These are phyloP conservation scores for Papilio xuthus DNA, from an alignment of 1,140 invertebrate species.

Conservation along the genomic window DNA sequence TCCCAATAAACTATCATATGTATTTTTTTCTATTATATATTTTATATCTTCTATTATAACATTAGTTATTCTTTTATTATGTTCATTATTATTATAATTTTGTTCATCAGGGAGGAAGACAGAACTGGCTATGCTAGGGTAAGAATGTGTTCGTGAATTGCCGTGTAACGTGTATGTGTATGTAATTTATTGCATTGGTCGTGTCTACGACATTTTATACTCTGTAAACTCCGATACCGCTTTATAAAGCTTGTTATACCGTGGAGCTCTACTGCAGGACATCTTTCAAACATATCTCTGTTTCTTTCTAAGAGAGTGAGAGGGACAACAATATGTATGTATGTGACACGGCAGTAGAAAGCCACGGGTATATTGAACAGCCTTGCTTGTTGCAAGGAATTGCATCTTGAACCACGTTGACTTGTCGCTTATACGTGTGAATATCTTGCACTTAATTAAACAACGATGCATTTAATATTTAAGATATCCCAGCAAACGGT, in stretches of 20 bases:
- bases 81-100: conserved; percentile 73
- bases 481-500: conserved; percentile 39
- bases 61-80: conserved; percentile 51
- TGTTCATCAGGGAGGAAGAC: conserved; percentile 81
- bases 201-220: conserved; percentile 45
- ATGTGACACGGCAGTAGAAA: neutral
- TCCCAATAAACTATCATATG: neutral
- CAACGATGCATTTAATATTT: conserved; percentile 27
- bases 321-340: neutral
- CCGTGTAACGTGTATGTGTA: conserved; percentile 74
- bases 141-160: conserved; percentile 77
- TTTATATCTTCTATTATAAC: conserved; percentile 49
- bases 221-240: conserved; percentile 47
- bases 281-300: neutral
- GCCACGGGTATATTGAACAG: conserved; percentile 50
- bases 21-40: conserved; percentile 47
- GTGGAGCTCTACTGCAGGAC: neutral
- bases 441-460: conserved; percentile 50
- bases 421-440: conserved; percentile 58
- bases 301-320: neutral
- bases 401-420: conserved; percentile 55
- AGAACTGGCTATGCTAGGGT: conserved; percentile 80
- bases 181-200: conserved; percentile 63
- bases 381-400: conserved; percentile 43
- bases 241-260: conserved; percentile 47